Conservation (phyloP, 2,113 vertebrate species). For the Gila orcuttii region DNA sequence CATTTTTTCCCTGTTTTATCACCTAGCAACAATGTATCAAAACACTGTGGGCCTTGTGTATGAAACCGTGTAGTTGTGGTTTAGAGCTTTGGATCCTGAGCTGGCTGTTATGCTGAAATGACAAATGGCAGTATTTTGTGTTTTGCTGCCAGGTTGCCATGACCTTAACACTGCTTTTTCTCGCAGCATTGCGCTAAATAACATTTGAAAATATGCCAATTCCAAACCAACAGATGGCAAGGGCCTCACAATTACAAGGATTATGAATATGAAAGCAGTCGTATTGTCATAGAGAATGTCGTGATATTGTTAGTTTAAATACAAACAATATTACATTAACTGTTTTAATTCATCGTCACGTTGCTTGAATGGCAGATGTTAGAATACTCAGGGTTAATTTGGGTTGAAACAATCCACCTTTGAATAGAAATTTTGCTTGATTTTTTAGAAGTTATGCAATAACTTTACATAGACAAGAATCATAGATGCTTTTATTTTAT, state of each 20-base stretch:
- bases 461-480: too few relatives aligned
- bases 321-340: neutral
- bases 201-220: conserved; percentile 33
- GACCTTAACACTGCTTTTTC: conserved; percentile 40
- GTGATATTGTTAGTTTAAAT: conserved; percentile 16
- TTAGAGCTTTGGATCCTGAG: conserved; percentile 43
- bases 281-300: neutral
- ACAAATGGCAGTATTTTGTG: conserved; percentile 49
- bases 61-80: conserved; percentile 18
- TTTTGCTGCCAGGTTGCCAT: conserved; percentile 37
- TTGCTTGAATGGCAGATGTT: neutral
- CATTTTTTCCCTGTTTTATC: neutral
- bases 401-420: neutral
- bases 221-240: conserved; percentile 36
- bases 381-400: neutral
- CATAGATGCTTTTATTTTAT: too few relatives aligned
- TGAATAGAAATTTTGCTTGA: neutral
- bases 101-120: conserved; percentile 42
- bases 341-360: neutral
- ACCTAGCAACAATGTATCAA: conserved; percentile 43
- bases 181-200: conserved; percentile 30
- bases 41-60: conserved; percentile 11
- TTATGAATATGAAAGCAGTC: conserved; percentile 15
- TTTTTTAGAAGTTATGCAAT: neutral
- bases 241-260: neutral